Evolutionary conservation across 2,888 invertebrate species (phyloP).

Genomic region (Itoplectis maculator): DNA sequence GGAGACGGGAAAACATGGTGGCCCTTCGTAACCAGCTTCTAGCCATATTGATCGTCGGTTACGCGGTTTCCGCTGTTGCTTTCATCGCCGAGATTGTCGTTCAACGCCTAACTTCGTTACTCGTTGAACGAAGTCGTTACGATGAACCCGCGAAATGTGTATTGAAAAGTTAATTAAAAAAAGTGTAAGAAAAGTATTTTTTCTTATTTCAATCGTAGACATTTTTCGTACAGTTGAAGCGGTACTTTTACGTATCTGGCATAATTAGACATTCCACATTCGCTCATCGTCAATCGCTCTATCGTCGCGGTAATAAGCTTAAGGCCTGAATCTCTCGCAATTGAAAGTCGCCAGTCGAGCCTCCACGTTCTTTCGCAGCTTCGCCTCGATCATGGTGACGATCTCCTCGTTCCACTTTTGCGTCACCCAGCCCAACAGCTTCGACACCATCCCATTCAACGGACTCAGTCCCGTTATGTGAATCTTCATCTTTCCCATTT

Average conservation of each 20-base stretch:
- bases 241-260: not conserved
- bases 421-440: slow-evolving; percentile 68
- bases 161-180: too few species aligned
- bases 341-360: slow-evolving; percentile 64
- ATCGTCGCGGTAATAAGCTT: not conserved
- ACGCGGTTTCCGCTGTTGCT: not conserved
- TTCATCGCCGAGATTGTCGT: too few species aligned
- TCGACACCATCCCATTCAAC: slow-evolving; percentile 66
- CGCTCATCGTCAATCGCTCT: not conserved
- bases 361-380: slow-evolving; percentile 39
- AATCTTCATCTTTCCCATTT: slow-evolving; percentile 68
- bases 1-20: not conserved
- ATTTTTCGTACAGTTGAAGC: too few species aligned
- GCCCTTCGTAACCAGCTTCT: not conserved
- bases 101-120: too few species aligned
- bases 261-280: not conserved
- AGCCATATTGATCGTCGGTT: slow-evolving; percentile 16
- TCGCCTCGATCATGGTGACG: slow-evolving; percentile 51
- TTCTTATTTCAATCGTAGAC: too few species aligned
- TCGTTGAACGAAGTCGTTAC: too few species aligned
- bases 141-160: too few species aligned
- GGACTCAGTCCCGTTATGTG: slow-evolving; percentile 71
- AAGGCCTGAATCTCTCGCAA: slow-evolving; percentile 71
- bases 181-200: too few species aligned
- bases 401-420: slow-evolving; percentile 68